These are phyloP conservation scores for Helicoverpa armigera DNA, from an alignment of 1,140 invertebrate species.

Conservation along the genomic window DNA sequence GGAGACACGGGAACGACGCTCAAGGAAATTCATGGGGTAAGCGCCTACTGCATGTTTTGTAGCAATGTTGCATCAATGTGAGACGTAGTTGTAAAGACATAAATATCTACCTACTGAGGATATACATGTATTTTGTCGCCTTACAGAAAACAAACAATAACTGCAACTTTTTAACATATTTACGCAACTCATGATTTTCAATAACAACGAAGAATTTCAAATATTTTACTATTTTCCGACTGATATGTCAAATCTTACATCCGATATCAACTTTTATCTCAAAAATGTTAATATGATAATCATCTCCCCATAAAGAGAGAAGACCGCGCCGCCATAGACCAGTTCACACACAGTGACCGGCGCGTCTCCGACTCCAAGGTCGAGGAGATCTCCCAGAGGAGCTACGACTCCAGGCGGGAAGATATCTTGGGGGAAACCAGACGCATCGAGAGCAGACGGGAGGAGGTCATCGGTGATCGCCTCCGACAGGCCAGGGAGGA, in stretches of 20 bases:
- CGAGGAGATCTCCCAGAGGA: constrained; percentile 56
- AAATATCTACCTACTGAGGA: background rate
- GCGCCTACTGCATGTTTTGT: constrained; percentile 33
- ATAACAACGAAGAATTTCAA: background rate
- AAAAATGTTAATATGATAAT: background rate
- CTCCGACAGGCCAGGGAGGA: constrained; percentile 46
- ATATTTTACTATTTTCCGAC: background rate
- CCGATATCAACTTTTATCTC: background rate
- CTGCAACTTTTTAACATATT: too few relatives aligned
- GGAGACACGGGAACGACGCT: constrained; percentile 76
- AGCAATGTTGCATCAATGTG: constrained; percentile 21
- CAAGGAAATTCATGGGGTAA: constrained; percentile 73
- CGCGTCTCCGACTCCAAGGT: constrained; percentile 72
- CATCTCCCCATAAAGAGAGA: constrained; percentile 66
- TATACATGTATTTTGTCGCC: too few relatives aligned
- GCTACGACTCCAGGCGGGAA: background rate
- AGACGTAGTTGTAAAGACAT: background rate
- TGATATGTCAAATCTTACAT: background rate
- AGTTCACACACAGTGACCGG: constrained; percentile 78
- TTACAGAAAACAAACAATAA: too few relatives aligned
- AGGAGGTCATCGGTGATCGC: constrained; percentile 37
- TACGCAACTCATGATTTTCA: too few relatives aligned
- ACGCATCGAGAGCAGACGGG: constrained; percentile 39
- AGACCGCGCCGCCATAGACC: constrained; percentile 75
- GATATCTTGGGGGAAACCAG: constrained; percentile 34